phyloP scores from a whole-genome alignment of 2,888 invertebrate species.

The Argyresthia albistria region DNA sequence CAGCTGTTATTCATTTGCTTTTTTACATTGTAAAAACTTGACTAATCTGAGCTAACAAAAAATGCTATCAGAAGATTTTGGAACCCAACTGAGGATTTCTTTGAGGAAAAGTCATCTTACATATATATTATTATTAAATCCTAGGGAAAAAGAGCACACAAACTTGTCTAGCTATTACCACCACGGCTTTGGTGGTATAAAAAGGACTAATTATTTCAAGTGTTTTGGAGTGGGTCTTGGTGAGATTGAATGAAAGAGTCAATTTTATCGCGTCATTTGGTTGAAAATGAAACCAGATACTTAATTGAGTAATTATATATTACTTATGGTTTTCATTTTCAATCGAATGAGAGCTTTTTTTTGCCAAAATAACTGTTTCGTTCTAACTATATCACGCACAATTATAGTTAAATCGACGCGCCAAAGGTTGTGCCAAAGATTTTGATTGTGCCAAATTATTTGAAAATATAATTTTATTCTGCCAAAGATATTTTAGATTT shows the following conservation, averaged over 20 bases:
- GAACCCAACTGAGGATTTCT: no score
- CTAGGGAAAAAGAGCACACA: no score
- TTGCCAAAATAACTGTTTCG: neutral
- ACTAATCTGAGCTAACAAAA: no score
- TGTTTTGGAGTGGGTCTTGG: neutral
- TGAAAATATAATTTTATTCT: slow-evolving; percentile 1
- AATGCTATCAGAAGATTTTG: no score
- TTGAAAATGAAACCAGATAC: neutral
- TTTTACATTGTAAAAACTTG: no score
- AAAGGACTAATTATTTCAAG: neutral
- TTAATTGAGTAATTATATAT: no score
- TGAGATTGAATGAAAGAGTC: neutral
- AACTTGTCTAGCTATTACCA: no score
- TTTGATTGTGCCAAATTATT: slow-evolving; percentile 7
- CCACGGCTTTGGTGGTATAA: neutral
- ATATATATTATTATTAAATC: no score
- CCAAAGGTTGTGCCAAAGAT: slow-evolving; percentile 3
- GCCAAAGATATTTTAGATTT: slow-evolving; percentile 2
- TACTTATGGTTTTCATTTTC: neutral
- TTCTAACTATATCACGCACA: slow-evolving; percentile 10
- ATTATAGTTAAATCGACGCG: slow-evolving; percentile 5
- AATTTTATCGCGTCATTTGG: neutral
- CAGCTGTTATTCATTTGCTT: no score
- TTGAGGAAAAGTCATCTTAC: no score
- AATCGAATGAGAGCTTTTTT: neutral